phyloP scores from a whole-genome alignment of 2,888 invertebrate genomes.

The Tholera decimalis region DNA sequence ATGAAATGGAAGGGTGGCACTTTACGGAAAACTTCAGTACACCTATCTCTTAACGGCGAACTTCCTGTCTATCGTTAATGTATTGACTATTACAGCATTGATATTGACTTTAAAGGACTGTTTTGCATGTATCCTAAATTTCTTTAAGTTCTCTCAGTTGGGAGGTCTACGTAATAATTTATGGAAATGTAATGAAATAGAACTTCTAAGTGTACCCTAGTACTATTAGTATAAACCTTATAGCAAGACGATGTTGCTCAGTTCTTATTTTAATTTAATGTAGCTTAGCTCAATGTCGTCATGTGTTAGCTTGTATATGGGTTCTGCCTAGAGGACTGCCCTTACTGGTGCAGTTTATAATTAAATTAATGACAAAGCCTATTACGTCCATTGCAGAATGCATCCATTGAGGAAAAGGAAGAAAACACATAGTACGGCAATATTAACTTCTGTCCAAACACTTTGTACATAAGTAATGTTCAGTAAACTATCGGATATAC shows the following conservation, averaged over 20 bases:
- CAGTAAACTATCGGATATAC: conserved; percentile 58
- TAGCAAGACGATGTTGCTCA: conserved; percentile 61
- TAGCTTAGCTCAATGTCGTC: conserved; percentile 87
- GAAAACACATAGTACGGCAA: conserved; percentile 86
- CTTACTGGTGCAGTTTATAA: conserved; percentile 58
- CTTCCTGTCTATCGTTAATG: conserved; percentile 61
- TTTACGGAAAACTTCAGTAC: conserved; percentile 67
- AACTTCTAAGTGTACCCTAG: conserved; percentile 68
- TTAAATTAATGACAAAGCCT: conserved; percentile 79
- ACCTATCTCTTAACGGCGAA: conserved; percentile 67
- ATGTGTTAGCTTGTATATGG: conserved; percentile 79
- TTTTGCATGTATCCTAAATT: conserved; percentile 81
- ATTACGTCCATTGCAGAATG: conserved; percentile 90
- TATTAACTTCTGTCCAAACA: conserved; percentile 80
- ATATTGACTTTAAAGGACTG: conserved; percentile 61
- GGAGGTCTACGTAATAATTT: conserved; percentile 56
- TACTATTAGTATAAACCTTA: conserved; percentile 67
- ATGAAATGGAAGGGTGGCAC: conserved; percentile 77
- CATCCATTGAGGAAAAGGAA: conserved; percentile 85
- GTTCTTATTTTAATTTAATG: conserved; percentile 73
- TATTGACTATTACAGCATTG: conserved; percentile 53
- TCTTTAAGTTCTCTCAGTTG: conserved; percentile 68
- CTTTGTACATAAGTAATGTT: conserved; percentile 67
- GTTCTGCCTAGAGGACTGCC: conserved; percentile 66
- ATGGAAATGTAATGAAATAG: conserved; percentile 67